These are phyloP conservation scores for Trissoscelio sp. DNA, from an alignment of 2,888 invertebrate genomes.

Conservation along the genomic window DNA sequence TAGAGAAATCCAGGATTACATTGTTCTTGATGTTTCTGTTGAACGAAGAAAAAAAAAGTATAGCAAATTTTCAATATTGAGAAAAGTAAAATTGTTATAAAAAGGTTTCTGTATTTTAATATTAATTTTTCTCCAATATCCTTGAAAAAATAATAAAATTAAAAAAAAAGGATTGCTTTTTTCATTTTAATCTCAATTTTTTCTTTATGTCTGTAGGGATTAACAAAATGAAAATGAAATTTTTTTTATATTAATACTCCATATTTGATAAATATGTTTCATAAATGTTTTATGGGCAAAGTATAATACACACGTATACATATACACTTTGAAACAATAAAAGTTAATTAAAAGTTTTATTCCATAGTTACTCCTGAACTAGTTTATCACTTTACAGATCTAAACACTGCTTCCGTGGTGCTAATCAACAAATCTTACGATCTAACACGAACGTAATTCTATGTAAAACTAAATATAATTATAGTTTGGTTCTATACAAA, in stretches of 20 bases:
- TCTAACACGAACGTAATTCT: background rate
- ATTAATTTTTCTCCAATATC: no score
- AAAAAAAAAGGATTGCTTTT: no score
- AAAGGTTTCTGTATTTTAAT: background rate
- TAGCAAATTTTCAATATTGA: background rate
- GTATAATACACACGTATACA: no score
- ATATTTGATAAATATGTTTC: background rate
- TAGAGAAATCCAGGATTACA: background rate
- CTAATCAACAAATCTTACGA: background rate
- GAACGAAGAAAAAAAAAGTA: background rate
- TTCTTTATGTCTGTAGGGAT: no score
- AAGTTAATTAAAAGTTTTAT: slow-evolving; percentile 3
- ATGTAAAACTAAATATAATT: background rate
- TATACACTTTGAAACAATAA: background rate
- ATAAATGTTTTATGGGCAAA: background rate
- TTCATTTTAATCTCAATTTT: no score
- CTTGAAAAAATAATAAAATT: no score
- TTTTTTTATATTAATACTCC: no score
- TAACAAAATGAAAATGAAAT: no score
- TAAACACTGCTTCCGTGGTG: background rate
- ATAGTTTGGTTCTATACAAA: background rate
- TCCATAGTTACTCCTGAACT: background rate
- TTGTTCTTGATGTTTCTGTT: background rate
- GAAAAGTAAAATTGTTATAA: background rate
- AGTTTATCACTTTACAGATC: slow-evolving; percentile 1